These are phyloP conservation scores for Phortica magna DNA, from an alignment of 2,888 invertebrate genomes.

Conservation along the genomic window DNA sequence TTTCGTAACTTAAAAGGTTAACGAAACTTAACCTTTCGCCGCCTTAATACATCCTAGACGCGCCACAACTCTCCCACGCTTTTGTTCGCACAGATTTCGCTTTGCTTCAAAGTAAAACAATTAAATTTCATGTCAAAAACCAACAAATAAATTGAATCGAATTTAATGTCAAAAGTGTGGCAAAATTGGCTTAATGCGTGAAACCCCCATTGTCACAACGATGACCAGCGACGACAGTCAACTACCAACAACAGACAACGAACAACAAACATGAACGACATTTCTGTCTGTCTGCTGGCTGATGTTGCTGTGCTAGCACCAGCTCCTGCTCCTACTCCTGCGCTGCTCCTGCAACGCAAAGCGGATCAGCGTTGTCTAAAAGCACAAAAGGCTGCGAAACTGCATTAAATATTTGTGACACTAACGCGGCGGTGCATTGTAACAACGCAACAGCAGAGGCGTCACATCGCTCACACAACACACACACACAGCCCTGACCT, in stretches of 20 bases:
- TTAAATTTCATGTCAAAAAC: constrained; percentile 66
- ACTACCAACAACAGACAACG: constrained; percentile 18
- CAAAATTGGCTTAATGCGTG: constrained; percentile 66
- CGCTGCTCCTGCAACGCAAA: constrained; percentile 14
- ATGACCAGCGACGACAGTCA: constrained; percentile 25
- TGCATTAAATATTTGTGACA: constrained; percentile 51
- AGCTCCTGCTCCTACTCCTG: constrained; percentile 6
- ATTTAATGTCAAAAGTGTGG: constrained; percentile 69
- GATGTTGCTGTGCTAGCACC: background rate
- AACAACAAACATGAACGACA: background rate
- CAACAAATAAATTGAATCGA: constrained; percentile 66
- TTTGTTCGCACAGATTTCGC: constrained; percentile 23
- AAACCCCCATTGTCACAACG: too few species aligned
- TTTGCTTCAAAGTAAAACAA: constrained; percentile 40
- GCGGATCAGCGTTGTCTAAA: constrained; percentile 1
- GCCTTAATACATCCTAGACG: too few species aligned
- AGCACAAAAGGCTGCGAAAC: constrained; percentile 42
- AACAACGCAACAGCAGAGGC: background rate
- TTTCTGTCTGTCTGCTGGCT: background rate
- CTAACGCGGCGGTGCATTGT: constrained; percentile 8
- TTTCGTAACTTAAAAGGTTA: too few species aligned
- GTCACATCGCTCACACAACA: background rate
- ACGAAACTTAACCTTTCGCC: too few species aligned
- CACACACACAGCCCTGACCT: background rate
- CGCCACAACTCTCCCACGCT: too few species aligned